These are phyloP conservation scores for Helleia helle DNA, from an alignment of 2,888 invertebrate genomes.

Conservation along the genomic window DNA sequence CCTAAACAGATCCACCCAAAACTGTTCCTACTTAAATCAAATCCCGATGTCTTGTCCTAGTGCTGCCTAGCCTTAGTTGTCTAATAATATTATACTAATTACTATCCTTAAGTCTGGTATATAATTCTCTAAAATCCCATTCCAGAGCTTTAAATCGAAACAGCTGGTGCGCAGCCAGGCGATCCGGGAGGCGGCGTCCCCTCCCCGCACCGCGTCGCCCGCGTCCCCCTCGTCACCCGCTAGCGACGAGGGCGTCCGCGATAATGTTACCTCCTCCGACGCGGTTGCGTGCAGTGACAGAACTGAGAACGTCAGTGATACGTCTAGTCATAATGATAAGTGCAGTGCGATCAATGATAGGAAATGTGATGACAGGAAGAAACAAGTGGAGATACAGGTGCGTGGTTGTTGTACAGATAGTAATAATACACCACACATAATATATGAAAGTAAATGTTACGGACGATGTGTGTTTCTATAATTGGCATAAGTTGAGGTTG, in stretches of 20 bases:
- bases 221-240: constrained; percentile 14
- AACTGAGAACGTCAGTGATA: constrained; percentile 17
- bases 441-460: too few relatives aligned
- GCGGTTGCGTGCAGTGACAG: neutral
- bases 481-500: too few relatives aligned
- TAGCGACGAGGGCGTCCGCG: constrained; percentile 14
- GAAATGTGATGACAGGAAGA: constrained; percentile 36
- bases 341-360: constrained; percentile 27
- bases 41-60: too few relatives aligned
- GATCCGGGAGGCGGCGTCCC: constrained; percentile 86
- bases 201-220: constrained; percentile 73
- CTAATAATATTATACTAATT: too few relatives aligned
- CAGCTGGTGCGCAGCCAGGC: constrained; percentile 92
- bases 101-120: too few relatives aligned
- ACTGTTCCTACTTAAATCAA: too few relatives aligned
- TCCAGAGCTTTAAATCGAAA: constrained; percentile 81
- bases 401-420: too few relatives aligned
- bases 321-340: constrained; percentile 51
- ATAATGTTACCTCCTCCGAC: neutral
- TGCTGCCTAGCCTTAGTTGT: too few relatives aligned
- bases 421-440: too few relatives aligned
- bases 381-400: constrained; percentile 64
- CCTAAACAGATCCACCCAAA: too few relatives aligned
- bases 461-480: too few relatives aligned
- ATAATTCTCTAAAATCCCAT: neutral